phyloP scores from a whole-genome alignment of 2,113 vertebrate genomes.

The Tetrax tetrax region DNA sequence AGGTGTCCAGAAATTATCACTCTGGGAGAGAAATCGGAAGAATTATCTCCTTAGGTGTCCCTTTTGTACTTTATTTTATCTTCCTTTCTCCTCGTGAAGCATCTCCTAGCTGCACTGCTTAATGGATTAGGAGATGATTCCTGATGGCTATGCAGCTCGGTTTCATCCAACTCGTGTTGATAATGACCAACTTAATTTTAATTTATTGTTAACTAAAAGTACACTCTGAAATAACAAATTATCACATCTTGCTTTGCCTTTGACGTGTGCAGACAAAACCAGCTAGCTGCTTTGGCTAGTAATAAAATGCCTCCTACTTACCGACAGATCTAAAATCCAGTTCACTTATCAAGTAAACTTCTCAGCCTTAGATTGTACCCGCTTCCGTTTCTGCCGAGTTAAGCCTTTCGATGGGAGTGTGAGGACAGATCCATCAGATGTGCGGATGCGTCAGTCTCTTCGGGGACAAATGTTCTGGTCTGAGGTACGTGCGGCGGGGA shows the following conservation, averaged over 20 bases:
- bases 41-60: not conserved
- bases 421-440: not conserved
- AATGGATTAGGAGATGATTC: not conserved
- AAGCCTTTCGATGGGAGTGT: not conserved
- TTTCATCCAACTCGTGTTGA: not conserved
- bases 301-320: not conserved
- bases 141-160: not conserved
- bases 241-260: not conserved
- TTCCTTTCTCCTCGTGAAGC: not conserved
- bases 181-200: not conserved
- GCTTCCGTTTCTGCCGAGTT: not conserved
- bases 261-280: not conserved
- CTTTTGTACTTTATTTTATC: not conserved
- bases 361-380: not conserved
- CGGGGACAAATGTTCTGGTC: constrained; percentile 5
- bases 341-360: not conserved
- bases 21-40: not conserved
- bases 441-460: not conserved
- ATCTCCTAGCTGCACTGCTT: not conserved
- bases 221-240: not conserved
- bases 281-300: not conserved
- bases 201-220: not conserved
- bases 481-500: not conserved
- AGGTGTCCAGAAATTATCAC: not conserved
- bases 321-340: not conserved